These are phyloP conservation scores for Podabrus alpinus DNA, from an alignment of 2,888 invertebrate species.

Conservation along the genomic window DNA sequence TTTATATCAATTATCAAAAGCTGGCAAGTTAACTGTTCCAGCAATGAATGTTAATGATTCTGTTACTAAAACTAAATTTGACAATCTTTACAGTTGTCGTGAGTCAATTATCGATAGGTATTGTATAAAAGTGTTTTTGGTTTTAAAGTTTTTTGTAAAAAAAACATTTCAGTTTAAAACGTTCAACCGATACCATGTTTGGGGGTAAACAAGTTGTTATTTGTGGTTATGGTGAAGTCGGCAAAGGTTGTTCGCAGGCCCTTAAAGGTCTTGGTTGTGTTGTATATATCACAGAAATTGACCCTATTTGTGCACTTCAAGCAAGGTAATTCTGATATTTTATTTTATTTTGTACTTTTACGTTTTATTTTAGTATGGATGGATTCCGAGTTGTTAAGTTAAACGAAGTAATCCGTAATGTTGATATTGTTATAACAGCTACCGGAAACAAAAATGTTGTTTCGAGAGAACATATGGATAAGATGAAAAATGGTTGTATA, in stretches of 20 bases:
- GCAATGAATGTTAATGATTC: conserved; percentile 99
- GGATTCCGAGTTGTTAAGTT: conserved; percentile 94
- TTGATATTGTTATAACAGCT: conserved; percentile 96
- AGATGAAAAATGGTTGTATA: conserved; percentile 94
- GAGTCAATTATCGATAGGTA: conserved; percentile 87
- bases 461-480: conserved; percentile 92
- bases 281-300: conserved; percentile 92
- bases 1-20: conserved; percentile 92
- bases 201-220: conserved; percentile 96
- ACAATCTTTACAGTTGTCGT: conserved; percentile 94
- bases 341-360: neutral
- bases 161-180: conserved; percentile 61
- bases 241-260: conserved; percentile 95
- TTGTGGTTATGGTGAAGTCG: conserved; percentile 97
- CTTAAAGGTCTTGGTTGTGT: conserved; percentile 93
- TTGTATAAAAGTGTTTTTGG: neutral
- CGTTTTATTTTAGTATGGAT: conserved; percentile 77
- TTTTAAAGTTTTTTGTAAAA: neutral
- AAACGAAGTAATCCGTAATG: conserved; percentile 89
- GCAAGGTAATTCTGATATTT: conserved; percentile 67
- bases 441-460: conserved; percentile 98
- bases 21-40: conserved; percentile 90
- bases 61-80: conserved; percentile 97
- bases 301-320: conserved; percentile 96
- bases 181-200: conserved; percentile 96